Base-by-base conservation (phyloP, 2,113 vertebrate species). In the Barbus barbus region DNA sequence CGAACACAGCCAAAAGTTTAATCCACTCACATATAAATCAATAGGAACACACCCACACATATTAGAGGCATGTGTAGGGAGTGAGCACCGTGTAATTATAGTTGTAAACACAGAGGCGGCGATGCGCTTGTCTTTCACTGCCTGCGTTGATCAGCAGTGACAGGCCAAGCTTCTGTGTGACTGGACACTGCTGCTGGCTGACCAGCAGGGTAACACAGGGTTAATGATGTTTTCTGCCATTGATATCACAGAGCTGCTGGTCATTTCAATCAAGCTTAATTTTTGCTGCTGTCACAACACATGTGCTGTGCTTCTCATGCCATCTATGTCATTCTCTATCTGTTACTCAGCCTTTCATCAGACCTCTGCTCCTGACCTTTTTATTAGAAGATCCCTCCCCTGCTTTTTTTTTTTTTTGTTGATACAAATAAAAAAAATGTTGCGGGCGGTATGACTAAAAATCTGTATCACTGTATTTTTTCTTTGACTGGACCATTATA, bases 81-180 rank as follows among this genome's bases (percentile, higher is more conserved):
- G 46, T 72, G 44, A 63, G 24, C 44, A 31, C 33, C 4, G 12
- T 48, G 65, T 38, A 53, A 78, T 82, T 51, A 53, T 78, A 41
- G 77, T 61, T 83, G 65, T 56, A 63, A 61, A 41, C 16, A 12
- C 41, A 67, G 44, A 26, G 63, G 44, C 76, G 20, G 73, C 33
- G 41, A 60, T 31, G 22, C 44, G 72, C 31, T 9, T 44, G 51
- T 48, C 67, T 51, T 67, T 77, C 83, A 91, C 87, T 83, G 26
- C 63, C 82, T 86, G 73, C 75, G 53, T 87, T 91, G 89, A 92
- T 90, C 11, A 87, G 78, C 61, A 87, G 83, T 91, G 91, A 92
- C 91, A 89, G 90, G 78, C 88, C 86, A 87, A 88, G 85, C 82
- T 83, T 86, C 83, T 90, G 90, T 90, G 90, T 91, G 92, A 86